Base-by-base conservation (phyloP, 2,113 vertebrate species). In the Eclectus roratus region DNA sequence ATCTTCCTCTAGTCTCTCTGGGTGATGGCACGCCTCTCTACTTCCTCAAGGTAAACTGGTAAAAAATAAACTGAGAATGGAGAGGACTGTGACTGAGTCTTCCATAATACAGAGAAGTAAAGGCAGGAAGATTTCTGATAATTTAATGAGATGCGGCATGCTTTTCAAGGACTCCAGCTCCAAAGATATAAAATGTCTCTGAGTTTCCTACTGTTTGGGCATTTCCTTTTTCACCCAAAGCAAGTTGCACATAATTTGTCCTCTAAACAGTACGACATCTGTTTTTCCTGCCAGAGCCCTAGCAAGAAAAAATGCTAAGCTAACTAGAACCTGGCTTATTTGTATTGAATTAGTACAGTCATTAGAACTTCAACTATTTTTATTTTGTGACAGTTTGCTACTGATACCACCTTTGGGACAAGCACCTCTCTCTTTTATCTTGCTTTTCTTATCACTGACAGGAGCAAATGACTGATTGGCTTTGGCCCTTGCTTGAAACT, bases 391-490 rank as follows among this genome's bases (percentile, higher is more conserved):
- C 96, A 93, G 98, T 97, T 98, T 89, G 92, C 96, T 98, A 97
- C 97, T 97, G 98, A 98, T 97, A 98, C 94, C 97, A 97, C 98
- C 97, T 98, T 97, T 96, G 95, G 97, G 98, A 98, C 97, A 97
- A 97, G 96, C 56, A 89, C 98, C 97, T 98, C 95, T 97, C 94
- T 96, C 89, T 96, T 94, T 97, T 95, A 83, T 93, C 83, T 96
- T 97, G 97, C 97, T 98, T 98, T 97, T 98, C 98, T 98, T 98
- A 98, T 99, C 98, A 70, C 91, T 96, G 96, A 77, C 89, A 95
- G 97, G 97, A 97, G 97, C 97, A 97, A 98, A 97, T 98, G 98
- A 99, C 97, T 98, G 98, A 98, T 98, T 97, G 97, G 96, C 97
- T 97, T 97, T 96, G 97, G 98, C 96, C 97, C 97, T 98, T 96